Evolutionary conservation across 2,888 invertebrate species (phyloP), one percentile per base, ranked within the genome.

Genomic region (Anodontia alba): DNA sequence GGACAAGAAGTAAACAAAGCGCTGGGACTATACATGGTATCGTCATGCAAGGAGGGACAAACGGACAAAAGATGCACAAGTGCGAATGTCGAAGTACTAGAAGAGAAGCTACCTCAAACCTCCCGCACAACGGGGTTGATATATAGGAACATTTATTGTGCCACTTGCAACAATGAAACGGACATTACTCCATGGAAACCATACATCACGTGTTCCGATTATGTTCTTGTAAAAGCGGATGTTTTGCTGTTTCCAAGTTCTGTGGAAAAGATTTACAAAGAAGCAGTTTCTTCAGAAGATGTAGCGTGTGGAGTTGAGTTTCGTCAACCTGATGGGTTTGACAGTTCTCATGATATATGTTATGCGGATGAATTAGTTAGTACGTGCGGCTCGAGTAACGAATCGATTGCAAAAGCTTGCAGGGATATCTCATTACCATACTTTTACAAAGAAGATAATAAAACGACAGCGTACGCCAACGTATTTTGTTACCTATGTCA

Each of bases 131-230:
- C 62, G 5, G 74, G 78, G 3, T 23, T 73, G 12, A 71, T 68
- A 10, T 85, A 80, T 42, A 71, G 82, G 38, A 85, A 85, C 31
- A 76, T 76, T 17, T 80, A 76, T 43, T 85, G 85, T 38, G 85
- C 71, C 1, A 2, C 5, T 1, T 85, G 85, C 57, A 78, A 85
- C 71, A 51, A 57, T 10, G 71, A 33, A 0, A 74, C 76, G 5
- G 42, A 51, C 7, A n/a, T 78, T 10, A 8, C 38, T 7, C 70
- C 78, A 26, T 85, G 85, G 85, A 80, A 68, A 54, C 36, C 74
- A 15, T 82, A 68, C 29, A 43, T 82, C 0, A 78, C 82, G 0
- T 85, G 85, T 43, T 82, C 85, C 12, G 73, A 36, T 7, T 23
- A 29, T 12, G 36, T 38, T 8, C 51, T 85, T 15, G 17, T 76